Evolutionary conservation across 2,113 vertebrate genomes (phyloP).

Genomic region (Fregata magnificens): DNA sequence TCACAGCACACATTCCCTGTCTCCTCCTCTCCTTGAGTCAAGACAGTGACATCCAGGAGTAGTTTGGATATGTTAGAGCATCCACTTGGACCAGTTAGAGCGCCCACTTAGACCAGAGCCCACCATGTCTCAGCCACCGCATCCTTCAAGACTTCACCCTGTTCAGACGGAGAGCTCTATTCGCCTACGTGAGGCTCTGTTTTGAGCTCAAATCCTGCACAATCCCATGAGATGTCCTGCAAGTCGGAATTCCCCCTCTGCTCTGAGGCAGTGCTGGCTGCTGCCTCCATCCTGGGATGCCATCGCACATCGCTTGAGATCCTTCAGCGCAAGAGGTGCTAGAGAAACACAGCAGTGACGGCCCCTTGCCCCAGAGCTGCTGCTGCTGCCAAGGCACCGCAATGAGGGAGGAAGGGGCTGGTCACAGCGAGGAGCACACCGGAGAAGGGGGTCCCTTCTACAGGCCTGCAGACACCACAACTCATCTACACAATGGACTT

Average conservation of each 20-base stretch:
- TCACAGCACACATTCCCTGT: not conserved
- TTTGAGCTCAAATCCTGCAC: not conserved
- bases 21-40: not conserved
- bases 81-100: not conserved
- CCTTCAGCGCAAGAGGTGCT: not conserved
- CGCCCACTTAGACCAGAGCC: not conserved
- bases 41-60: not conserved
- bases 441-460: conserved; percentile 65
- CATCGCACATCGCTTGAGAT: not conserved
- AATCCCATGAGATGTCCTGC: not conserved
- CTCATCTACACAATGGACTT: conserved; percentile 82
- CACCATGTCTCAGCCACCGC: not conserved
- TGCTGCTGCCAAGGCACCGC: not conserved
- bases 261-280: not conserved
- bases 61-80: not conserved
- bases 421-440: not conserved
- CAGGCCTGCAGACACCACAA: conserved; percentile 82
- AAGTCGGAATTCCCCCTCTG: not conserved
- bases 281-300: not conserved
- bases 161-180: not conserved
- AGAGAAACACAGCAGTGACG: not conserved
- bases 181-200: not conserved
- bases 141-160: not conserved
- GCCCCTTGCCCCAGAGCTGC: not conserved
- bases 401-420: not conserved